phyloP scores from a whole-genome alignment of 1,140 invertebrate species.

The Lucilia cuprina region DNA sequence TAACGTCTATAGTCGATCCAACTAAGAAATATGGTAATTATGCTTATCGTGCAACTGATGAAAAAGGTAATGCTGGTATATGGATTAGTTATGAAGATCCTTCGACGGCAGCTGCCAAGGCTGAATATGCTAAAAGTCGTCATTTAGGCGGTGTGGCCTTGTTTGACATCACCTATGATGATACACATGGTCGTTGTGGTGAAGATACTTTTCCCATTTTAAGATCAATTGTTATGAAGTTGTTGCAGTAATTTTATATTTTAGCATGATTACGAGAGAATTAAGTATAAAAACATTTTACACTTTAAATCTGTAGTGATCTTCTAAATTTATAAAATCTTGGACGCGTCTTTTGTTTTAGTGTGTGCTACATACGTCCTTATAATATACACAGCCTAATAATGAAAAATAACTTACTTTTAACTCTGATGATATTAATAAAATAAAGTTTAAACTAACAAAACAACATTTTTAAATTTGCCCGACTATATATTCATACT shows the following conservation, averaged over 20 bases:
- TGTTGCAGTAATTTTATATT: not conserved
- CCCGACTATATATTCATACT: too few relatives aligned
- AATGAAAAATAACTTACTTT: too few relatives aligned
- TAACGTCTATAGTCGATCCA: slow-evolving; percentile 75
- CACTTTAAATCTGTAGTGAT: too few relatives aligned
- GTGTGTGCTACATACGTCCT: too few relatives aligned
- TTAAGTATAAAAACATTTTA: too few relatives aligned
- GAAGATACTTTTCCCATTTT: slow-evolving; percentile 79
- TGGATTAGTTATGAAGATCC: slow-evolving; percentile 93
- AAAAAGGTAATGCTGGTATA: slow-evolving; percentile 72
- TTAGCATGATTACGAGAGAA: too few relatives aligned
- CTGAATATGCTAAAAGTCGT: slow-evolving; percentile 74
- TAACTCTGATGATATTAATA: too few relatives aligned
- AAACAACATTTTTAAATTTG: too few relatives aligned
- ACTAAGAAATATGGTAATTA: slow-evolving; percentile 79
- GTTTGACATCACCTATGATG: slow-evolving; percentile 81
- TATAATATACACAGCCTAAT: too few relatives aligned
- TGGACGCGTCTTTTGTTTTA: too few relatives aligned
- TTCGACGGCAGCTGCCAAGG: slow-evolving; percentile 83
- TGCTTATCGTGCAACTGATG: slow-evolving; percentile 74
- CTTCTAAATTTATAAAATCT: too few relatives aligned
- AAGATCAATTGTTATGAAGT: slow-evolving; percentile 66
- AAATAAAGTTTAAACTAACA: too few relatives aligned
- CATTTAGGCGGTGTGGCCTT: slow-evolving; percentile 83
- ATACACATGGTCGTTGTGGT: slow-evolving; percentile 80